Conservation (phyloP, 2,113 vertebrate species). For the Eleginops maclovinus region DNA sequence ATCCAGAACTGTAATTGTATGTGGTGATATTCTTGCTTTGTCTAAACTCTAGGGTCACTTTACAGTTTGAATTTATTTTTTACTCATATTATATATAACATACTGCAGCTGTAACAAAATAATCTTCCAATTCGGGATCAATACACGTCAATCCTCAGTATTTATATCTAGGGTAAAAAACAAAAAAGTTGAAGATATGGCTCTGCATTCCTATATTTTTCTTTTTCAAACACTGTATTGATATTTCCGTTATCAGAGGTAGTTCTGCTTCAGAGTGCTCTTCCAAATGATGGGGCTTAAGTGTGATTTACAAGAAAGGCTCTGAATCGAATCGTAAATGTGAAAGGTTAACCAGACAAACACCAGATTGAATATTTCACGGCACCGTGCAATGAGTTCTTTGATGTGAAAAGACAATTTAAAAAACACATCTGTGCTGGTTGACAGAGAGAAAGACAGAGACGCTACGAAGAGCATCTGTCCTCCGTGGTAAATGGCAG, state of each 20-base stretch:
- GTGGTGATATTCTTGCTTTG: not conserved
- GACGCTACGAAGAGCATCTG: constrained; percentile 17
- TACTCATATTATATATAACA: too few species aligned
- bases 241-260: not conserved
- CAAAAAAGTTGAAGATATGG: not conserved
- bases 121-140: too few species aligned
- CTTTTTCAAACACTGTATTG: not conserved
- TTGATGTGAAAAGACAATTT: constrained; percentile 29
- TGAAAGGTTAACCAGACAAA: constrained; percentile 47
- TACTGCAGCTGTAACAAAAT: too few species aligned
- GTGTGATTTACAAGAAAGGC: constrained; percentile 23
- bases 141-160: too few species aligned
- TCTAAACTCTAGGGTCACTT: not conserved
- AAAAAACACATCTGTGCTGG: constrained; percentile 27
- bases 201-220: not conserved
- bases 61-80: too few species aligned
- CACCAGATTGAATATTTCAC: constrained; percentile 36
- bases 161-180: not conserved
- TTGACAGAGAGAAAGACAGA: constrained; percentile 22
- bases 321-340: constrained; percentile 51
- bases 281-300: constrained; percentile 24
- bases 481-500: constrained; percentile 54
- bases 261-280: constrained; percentile 2
- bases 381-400: not conserved
- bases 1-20: not conserved